Evolutionary conservation across 2,113 vertebrate genomes (phyloP), one percentile per base, ranked within the genome.

Genomic region (Oryzias celebensis): DNA sequence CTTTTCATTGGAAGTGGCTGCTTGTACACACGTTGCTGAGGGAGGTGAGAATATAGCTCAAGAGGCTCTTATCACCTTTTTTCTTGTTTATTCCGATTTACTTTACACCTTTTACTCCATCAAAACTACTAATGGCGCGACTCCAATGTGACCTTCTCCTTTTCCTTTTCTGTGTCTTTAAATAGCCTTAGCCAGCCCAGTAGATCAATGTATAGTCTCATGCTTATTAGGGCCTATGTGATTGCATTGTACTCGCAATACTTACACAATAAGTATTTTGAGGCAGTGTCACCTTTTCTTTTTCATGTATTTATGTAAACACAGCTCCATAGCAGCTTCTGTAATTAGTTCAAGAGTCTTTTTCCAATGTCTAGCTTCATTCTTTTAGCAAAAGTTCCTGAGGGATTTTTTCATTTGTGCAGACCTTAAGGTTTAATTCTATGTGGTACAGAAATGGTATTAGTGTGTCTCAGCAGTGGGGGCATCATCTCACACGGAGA

Each of bases 391-490:
- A 10, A 20, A 14, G 5, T 51, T 85, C 82, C 78, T 66, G 6
- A 36, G 83, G 76, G 80, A 83, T 65, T 59, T 15, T 44, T 72
- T 41, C 43, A 71, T 67, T 64, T 69, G 68, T 59, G 26, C 58
- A 65, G 52, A 74, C 67, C 71, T 84, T 86, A 71, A 70, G 71
- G 31, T 87, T 86, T 79, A 80, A 88, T 84, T 85, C 68, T 74
- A 59, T 83, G 83, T 83, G 78, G 78, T 81, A 78, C 79, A 82
- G 65, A 62, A 71, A 45, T 45, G 61, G 76, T 85, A 82, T 89
- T 85, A 73, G 72, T 20, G 58, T 49, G 16, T 66, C 65, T 84
- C 67, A 50, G 73, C 58, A 43, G 54, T 69, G 51, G 58, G 64
- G 67, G 80, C 69, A 63, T 63, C 44, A 69, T 68, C 67, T 68